A percentile compares a stretch with the other conserved stretches of the same genome.
Conservation (phyloP, 1,140 invertebrate species). For the Archivesica marissinica region DNA sequence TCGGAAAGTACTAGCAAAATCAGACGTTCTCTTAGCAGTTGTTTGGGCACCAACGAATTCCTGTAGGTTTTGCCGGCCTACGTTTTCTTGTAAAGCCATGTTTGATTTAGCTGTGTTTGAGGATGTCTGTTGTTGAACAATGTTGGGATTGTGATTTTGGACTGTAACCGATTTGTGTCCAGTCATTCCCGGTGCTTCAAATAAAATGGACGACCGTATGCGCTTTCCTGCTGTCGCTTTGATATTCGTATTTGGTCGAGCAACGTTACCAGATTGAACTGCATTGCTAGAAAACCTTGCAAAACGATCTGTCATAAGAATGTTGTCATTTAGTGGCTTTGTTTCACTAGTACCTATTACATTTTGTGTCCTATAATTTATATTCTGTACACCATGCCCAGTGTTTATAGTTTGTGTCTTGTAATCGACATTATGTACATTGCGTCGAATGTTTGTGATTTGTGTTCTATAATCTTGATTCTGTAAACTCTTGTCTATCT, state of each 20-base stretch:
- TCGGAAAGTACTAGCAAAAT: neutral
- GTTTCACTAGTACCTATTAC: slow-evolving; percentile 36
- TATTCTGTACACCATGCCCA: neutral
- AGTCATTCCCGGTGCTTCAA: slow-evolving; percentile 48
- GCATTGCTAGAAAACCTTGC: neutral
- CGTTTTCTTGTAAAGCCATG: no score
- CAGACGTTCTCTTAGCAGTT: neutral
- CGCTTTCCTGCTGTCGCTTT: neutral
- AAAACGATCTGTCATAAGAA: neutral
- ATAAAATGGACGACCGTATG: neutral
- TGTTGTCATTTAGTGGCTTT: slow-evolving; percentile 17
- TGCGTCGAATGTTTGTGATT: neutral
- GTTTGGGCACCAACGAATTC: slow-evolving; percentile 5
- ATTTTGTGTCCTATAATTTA: slow-evolving; percentile 51
- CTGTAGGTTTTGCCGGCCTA: neutral
- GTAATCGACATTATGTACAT: neutral
- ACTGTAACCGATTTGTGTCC: slow-evolving; percentile 11
- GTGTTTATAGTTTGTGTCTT: slow-evolving; percentile 35
- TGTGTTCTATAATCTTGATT: no score
- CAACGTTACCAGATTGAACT: neutral
- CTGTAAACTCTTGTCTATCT: neutral
- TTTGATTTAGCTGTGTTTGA: neutral
- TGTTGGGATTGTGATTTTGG: neutral
- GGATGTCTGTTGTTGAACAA: neutral
- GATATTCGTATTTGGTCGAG: neutral